These are phyloP conservation scores for rabbit (Oryctolagus cuniculus) DNA, from an alignment of 2,113 vertebrate genomes.

Conservation along the genomic window mOryCun1.1 NC_091453.1:123686001-123686500, in stretches of 20 bases:
- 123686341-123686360: neutral
- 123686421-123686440: neutral
- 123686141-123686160: neutral
- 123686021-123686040: neutral
- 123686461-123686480: slow-evolving; percentile 13
- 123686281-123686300: neutral
- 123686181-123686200: neutral
- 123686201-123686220: neutral
- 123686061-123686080: neutral
- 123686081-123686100: neutral
- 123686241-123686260: neutral
- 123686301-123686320: neutral
- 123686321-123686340: neutral
- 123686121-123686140: neutral
- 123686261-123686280: neutral
- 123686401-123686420: neutral
- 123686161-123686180: neutral
- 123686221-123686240: neutral
- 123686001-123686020: neutral
- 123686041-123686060: neutral
- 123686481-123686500: neutral
- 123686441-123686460: slow-evolving; percentile 1
- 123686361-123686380: neutral
- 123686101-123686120: neutral
- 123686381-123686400: slow-evolving; percentile 43